Evolutionary conservation across 2,113 vertebrate genomes (phyloP), one percentile per base, ranked within the genome.

Genomic region (Aptenodytes patagonicus): DNA sequence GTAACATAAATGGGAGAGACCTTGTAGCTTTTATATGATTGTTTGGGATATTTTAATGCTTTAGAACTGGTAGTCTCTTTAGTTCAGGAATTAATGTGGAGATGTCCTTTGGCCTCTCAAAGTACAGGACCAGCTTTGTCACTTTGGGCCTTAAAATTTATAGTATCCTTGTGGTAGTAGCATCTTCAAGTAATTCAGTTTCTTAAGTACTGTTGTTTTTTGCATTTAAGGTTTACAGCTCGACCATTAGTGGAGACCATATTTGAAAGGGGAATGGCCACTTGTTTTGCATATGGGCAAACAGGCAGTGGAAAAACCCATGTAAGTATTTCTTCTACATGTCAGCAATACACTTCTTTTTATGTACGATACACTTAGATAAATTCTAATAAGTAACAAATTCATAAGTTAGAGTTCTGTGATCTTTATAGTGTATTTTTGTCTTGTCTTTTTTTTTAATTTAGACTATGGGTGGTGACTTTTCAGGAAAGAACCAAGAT

Each of bases 291-390:
- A 2, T 99, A 99, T 89, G 99, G 99, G 47, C 99, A 99, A 96
- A 99, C 99, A 28, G 99, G 99, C 97, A 99, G 99, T 95, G 99
- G 99, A 64, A 99, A 99, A 98, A 99, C 99, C 24, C 99, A 99
- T 77, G 99, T 99, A 98, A 98, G 99, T 98, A 72, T 83, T 97
- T 87, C 16, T 68, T 83, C 28, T 49, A 17, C n/a, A 7, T 87
- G 13, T 34, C 49, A 40, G 9, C 36, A 77, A 14, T 89, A 89
- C 17, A n/a, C 10, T 91, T 47, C 52, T 93, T 78, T 71, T 65
- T 69, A 31, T 7, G 7, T 49, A 9, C 15, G 12, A 68, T 40
- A 49, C 5, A 15, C 18, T 62, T 80, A 20, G 3, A 17, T 58
- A 29, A 64, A 5, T 60, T 75, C 55, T 85, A 61, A 6, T 54